These are phyloP conservation scores for Eupithecia dodoneata DNA, from an alignment of 2,888 invertebrate species.

Conservation along the genomic window DNA sequence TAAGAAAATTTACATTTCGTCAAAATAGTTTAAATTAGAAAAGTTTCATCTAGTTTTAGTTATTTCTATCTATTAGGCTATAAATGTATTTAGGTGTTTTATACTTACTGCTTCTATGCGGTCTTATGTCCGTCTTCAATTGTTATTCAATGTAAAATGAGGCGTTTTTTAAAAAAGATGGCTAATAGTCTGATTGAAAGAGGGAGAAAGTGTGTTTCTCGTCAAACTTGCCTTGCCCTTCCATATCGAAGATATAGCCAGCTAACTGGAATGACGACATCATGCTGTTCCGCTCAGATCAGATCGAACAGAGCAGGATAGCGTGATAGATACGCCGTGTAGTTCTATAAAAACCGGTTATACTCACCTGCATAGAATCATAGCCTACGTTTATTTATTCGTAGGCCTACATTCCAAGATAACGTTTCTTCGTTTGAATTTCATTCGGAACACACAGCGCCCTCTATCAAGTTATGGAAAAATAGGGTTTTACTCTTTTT, in stretches of 20 bases:
- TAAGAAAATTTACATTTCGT: not conserved
- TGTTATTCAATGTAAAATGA: not conserved
- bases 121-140: no score
- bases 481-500: not conserved
- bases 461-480: not conserved
- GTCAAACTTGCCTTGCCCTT: not conserved
- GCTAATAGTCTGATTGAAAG: not conserved
- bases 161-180: not conserved
- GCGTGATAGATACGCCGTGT: no score
- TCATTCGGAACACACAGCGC: not conserved
- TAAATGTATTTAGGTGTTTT: conserved; percentile 3
- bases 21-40: not conserved
- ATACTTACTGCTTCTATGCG: not conserved
- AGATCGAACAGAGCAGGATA: no score
- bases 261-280: no score
- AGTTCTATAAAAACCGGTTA: no score
- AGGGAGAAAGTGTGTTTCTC: not conserved
- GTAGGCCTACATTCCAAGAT: no score
- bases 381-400: no score
- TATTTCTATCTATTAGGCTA: not conserved
- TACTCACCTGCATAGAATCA: no score
- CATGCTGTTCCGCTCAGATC: no score
- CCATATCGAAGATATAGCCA: not conserved
- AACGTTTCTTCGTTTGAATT: not conserved
- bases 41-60: not conserved